phyloP scores from a whole-genome alignment of 2,113 vertebrate genomes.

The Erpornis zantholeuca region DNA sequence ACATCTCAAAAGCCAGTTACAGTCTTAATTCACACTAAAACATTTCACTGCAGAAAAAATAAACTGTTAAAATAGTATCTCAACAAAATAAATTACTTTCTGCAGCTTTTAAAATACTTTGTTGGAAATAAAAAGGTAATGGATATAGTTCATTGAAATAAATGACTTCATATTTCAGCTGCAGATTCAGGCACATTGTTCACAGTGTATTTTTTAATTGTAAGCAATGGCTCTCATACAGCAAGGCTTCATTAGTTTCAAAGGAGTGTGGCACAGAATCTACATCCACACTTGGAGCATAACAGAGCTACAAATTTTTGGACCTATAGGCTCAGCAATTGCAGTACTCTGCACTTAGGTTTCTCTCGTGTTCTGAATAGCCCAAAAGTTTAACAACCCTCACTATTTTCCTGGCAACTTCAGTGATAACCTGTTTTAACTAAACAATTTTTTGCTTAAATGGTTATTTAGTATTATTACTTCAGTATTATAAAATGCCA shows the following conservation, averaged over 20 bases:
- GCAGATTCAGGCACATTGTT: neutral
- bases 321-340: neutral
- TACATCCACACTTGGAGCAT: neutral
- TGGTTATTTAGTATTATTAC: neutral
- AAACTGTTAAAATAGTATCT: neutral
- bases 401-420: neutral
- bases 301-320: neutral
- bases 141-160: neutral
- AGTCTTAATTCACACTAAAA: neutral
- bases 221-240: neutral
- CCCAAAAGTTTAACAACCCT: neutral
- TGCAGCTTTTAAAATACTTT: neutral
- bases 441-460: neutral
- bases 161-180: neutral
- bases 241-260: neutral
- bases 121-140: neutral
- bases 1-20: neutral
- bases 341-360: neutral
- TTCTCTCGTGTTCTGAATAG: neutral
- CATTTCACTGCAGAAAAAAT: neutral
- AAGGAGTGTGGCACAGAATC: neutral
- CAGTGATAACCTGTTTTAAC: neutral
- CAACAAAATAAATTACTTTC: neutral
- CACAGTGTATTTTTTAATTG: neutral
- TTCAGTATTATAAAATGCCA: neutral